phyloP scores from a whole-genome alignment of 2,113 vertebrate species.

The Spilogale gracilis region DNA sequence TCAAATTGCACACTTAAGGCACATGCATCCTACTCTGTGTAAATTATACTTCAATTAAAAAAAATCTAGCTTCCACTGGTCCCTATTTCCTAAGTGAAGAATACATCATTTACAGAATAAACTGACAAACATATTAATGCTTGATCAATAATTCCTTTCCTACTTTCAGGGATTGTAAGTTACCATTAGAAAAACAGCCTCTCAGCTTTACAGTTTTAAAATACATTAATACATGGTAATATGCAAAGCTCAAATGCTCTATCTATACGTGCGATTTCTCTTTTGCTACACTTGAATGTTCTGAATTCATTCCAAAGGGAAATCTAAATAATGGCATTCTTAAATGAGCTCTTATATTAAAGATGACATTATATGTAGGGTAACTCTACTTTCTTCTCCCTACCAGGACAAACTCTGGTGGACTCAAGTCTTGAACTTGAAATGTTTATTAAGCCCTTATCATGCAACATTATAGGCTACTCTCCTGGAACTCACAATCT shows the following conservation, averaged over 20 bases:
- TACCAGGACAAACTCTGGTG: background rate
- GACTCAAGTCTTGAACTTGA: background rate
- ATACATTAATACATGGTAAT: background rate
- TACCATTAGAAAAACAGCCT: background rate
- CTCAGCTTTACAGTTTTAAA: slow-evolving; percentile 16
- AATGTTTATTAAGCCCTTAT: background rate
- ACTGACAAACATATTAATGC: background rate
- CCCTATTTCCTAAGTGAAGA: background rate
- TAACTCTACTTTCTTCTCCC: slow-evolving; percentile 24
- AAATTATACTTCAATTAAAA: background rate
- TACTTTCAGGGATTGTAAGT: background rate
- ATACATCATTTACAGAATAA: background rate
- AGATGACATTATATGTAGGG: background rate
- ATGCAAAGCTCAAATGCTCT: background rate
- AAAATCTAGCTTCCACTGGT: background rate
- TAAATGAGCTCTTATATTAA: slow-evolving; percentile 8
- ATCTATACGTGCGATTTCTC: background rate
- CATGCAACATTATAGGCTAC: background rate
- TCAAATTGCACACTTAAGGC: background rate
- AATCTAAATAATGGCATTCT: slow-evolving; percentile 45
- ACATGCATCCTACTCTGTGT: background rate
- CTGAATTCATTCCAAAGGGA: background rate
- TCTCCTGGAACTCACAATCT: background rate
- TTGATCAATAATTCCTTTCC: background rate
- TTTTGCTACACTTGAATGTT: background rate